Conservation (phyloP, 2,888 invertebrate genomes). For the Myopa tessellatipennis region DNA sequence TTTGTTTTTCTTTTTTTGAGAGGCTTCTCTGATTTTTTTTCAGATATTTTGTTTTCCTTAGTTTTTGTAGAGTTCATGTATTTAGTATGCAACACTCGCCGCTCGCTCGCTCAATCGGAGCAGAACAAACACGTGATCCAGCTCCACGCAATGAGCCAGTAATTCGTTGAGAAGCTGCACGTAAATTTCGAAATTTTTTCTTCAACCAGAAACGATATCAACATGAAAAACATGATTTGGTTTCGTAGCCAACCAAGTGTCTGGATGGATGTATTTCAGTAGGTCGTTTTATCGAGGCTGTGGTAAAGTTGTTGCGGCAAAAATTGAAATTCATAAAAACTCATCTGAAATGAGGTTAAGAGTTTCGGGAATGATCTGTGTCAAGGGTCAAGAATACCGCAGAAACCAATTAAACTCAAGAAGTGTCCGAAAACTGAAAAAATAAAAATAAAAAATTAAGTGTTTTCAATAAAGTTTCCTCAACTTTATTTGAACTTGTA, state of each 20-base stretch:
- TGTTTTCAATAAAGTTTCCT: no score
- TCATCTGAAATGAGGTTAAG: slow-evolving; percentile 1
- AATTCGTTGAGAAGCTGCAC: slow-evolving; percentile 6
- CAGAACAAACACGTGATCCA: slow-evolving; percentile 29
- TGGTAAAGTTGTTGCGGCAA: background rate
- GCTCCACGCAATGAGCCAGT: slow-evolving; percentile 1
- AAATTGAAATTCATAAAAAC: slow-evolving; percentile 7
- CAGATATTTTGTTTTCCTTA: background rate
- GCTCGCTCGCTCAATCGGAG: slow-evolving; percentile 19
- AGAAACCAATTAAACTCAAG: background rate
- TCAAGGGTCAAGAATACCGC: background rate
- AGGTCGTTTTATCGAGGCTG: background rate
- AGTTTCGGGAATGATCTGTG: slow-evolving; percentile 7
- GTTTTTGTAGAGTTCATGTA: no score
- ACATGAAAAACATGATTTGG: background rate
- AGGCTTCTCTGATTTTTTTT: background rate
- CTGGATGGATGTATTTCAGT: background rate
- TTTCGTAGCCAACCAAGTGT: background rate
- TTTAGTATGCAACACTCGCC: slow-evolving; percentile 32
- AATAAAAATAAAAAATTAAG: no score
- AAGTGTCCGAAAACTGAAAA: background rate
- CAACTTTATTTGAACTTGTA: no score
- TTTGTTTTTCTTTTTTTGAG: background rate
- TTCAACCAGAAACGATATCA: background rate
- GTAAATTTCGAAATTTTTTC: slow-evolving; percentile 14